Evolutionary conservation across 1,140 invertebrate genomes (phyloP).

Genomic region (Pissodes strobi): DNA sequence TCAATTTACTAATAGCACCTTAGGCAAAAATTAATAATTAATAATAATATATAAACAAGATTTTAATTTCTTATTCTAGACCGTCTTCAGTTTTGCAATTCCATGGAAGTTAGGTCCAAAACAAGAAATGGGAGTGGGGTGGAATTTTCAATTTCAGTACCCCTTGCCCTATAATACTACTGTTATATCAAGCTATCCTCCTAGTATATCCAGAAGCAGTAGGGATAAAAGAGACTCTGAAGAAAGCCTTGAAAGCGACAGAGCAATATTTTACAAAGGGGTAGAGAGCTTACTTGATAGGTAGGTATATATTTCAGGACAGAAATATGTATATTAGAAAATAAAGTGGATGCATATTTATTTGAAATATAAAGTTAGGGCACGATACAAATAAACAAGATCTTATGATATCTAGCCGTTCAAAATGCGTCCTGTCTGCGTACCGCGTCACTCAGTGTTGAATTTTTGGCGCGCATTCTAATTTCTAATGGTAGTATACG

Average conservation of each 20-base stretch:
- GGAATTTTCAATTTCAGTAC: constrained; percentile 45
- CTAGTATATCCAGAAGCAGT: constrained; percentile 13
- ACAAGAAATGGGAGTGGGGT: constrained; percentile 40
- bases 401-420: no score
- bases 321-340: neutral
- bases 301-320: constrained; percentile 21
- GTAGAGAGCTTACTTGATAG: constrained; percentile 33
- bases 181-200: constrained; percentile 32
- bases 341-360: no score
- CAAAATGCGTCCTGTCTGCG: no score
- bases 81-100: constrained; percentile 37
- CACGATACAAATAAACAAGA: no score
- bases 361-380: no score
- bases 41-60: constrained; percentile 41
- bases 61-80: constrained; percentile 28
- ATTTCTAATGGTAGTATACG: no score
- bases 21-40: neutral
- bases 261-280: constrained; percentile 31
- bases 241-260: constrained; percentile 15
- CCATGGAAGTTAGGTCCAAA: constrained; percentile 37
- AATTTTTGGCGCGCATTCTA: no score
- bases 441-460: no score
- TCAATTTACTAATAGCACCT: neutral
- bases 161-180: constrained; percentile 28
- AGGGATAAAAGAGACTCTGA: constrained; percentile 18